Conservation (phyloP, 2,113 vertebrate genomes). For the Pardalotus punctatus region DNA sequence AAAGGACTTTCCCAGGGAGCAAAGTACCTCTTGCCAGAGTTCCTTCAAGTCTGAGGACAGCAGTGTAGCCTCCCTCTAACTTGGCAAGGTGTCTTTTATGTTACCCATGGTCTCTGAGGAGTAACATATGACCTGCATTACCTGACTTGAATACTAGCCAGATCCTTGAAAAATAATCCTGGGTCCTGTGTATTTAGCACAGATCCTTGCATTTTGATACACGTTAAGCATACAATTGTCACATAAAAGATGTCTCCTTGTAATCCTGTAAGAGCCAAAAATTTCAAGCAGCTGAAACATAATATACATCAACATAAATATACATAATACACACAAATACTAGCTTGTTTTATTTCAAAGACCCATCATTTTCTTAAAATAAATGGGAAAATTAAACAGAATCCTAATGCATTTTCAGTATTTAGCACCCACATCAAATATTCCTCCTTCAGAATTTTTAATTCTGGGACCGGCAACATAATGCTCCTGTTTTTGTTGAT, state of each 20-base stretch:
- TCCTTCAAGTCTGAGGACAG: not conserved
- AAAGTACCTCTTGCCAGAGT: not conserved
- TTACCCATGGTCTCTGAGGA: not conserved
- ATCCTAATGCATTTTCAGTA: not conserved
- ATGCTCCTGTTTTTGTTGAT: not conserved
- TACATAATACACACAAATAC: not conserved
- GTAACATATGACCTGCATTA: not conserved
- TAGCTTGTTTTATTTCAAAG: slow-evolving; percentile 1
- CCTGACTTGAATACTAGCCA: not conserved
- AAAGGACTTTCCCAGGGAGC: not conserved
- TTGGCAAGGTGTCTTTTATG: not conserved
- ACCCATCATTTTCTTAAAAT: slow-evolving; percentile 1
- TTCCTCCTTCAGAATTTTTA: not conserved
- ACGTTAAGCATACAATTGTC: not conserved
- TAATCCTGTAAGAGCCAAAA: not conserved
- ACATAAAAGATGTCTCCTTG: not conserved
- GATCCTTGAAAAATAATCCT: not conserved
- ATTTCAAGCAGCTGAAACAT: not conserved
- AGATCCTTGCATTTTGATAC: not conserved
- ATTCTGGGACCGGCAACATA: not conserved
- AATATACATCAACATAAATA: not conserved
- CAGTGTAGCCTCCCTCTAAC: not conserved
- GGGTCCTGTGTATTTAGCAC: not conserved
- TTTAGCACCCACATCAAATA: not conserved
- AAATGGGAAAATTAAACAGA: not conserved